A percentile compares a stretch with the other conserved stretches of the same genome.
Conservation (phyloP, 1,140 invertebrate genomes). For the Cydia fagiglandana region DNA sequence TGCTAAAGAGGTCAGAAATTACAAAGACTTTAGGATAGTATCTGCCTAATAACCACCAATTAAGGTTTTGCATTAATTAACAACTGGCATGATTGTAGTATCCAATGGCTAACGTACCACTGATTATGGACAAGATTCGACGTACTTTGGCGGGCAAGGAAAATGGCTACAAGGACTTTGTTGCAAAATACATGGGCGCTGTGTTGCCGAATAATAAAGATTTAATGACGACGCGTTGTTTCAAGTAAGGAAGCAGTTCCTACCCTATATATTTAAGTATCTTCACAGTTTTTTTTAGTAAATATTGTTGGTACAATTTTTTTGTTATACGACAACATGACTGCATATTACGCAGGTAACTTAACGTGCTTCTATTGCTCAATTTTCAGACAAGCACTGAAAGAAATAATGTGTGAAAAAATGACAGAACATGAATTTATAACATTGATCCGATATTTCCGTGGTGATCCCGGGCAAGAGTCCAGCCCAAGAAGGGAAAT, state of each 20-base stretch:
- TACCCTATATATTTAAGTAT: background rate
- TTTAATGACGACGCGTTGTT: slow-evolving; percentile 77
- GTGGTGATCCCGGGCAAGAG: slow-evolving; percentile 72
- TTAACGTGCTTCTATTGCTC: background rate
- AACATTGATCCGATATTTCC: slow-evolving; percentile 84
- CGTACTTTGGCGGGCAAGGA: slow-evolving; percentile 78
- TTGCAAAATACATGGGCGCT: slow-evolving; percentile 82
- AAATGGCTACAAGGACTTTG: slow-evolving; percentile 86
- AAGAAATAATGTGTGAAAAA: slow-evolving; percentile 81
- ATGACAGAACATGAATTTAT: slow-evolving; percentile 89
- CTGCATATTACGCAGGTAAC: background rate
- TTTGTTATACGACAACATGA: background rate
- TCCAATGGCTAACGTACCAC: slow-evolving; percentile 83
- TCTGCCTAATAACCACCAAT: too few relatives aligned
- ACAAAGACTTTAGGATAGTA: background rate
- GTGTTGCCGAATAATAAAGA: slow-evolving; percentile 64
- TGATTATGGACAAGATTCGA: slow-evolving; percentile 86
- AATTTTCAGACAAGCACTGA: slow-evolving; percentile 78
- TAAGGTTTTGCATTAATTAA: too few relatives aligned
- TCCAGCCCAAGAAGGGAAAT: slow-evolving; percentile 72
- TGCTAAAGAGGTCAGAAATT: slow-evolving; percentile 81
- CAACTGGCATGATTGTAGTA: slow-evolving; percentile 78
- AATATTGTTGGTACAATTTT: background rate
- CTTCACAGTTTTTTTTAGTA: background rate
- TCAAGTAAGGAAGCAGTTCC: slow-evolving; percentile 72